A percentile compares a stretch with the other conserved stretches of the same genome.
These are phyloP conservation scores for Anolis sagrei DNA, from an alignment of 2,113 vertebrate species.

Conservation along the genomic window DNA sequence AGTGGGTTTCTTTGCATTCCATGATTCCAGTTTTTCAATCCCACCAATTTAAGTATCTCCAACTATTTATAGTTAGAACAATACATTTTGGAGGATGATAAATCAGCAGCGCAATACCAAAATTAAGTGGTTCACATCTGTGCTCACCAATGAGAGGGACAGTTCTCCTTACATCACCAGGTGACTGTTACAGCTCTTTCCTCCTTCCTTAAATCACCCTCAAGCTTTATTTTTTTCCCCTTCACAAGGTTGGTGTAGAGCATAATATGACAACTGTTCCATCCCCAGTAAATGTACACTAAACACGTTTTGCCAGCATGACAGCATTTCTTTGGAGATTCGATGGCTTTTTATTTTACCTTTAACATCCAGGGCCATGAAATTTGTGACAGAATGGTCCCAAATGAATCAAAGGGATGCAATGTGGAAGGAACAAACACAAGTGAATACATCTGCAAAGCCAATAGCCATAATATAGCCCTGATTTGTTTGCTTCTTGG, in stretches of 20 bases:
- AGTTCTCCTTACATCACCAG: neutral
- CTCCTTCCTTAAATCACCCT: slow-evolving; percentile 28
- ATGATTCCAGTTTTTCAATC: too few species aligned
- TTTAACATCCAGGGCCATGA: neutral
- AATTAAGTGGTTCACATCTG: too few species aligned
- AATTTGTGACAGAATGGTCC: neutral
- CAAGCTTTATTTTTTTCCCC: slow-evolving; percentile 23
- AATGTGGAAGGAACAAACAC: neutral
- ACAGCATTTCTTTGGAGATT: slow-evolving; percentile 18
- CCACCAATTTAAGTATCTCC: neutral
- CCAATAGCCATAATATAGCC: neutral
- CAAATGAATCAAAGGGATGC: neutral
- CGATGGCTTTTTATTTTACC: neutral
- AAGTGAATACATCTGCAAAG: neutral
- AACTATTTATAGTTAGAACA: neutral
- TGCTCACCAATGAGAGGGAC: neutral
- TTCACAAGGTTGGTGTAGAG: slow-evolving; percentile 34
- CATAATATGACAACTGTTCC: neutral
- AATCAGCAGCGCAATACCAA: neutral
- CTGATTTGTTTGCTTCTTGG: neutral
- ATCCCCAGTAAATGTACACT: neutral
- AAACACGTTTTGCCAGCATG: neutral
- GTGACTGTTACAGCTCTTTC: neutral
- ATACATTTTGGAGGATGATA: neutral
- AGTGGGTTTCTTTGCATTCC: too few species aligned